Percentiles rank a stretch among this genome's conserved stretches.
These are phyloP conservation scores for Rhaphigaster nebulosa DNA, from an alignment of 2,888 invertebrate species.

Conservation along the genomic window DNA sequence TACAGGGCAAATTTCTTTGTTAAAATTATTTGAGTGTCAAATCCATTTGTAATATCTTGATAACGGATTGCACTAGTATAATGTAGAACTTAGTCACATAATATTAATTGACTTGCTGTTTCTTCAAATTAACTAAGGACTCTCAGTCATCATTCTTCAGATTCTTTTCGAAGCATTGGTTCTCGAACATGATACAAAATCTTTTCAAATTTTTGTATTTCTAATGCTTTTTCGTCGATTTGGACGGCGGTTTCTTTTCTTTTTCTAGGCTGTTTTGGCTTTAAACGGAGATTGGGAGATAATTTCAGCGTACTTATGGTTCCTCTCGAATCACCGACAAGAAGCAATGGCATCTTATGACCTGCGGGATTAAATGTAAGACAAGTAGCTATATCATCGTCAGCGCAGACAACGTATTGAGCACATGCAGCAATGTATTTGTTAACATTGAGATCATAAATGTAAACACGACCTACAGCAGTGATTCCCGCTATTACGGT, in stretches of 20 bases:
- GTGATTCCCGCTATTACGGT: slow-evolving; percentile 96
- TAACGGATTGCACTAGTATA: neutral
- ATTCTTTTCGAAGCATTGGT: slow-evolving; percentile 68
- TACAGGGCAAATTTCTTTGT: neutral
- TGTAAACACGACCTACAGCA: slow-evolving; percentile 85
- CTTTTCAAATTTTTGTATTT: slow-evolving; percentile 86
- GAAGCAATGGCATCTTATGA: slow-evolving; percentile 78
- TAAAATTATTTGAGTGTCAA: neutral
- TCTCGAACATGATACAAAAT: slow-evolving; percentile 87
- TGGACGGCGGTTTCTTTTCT: slow-evolving; percentile 71
- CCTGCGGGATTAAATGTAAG: slow-evolving; percentile 80
- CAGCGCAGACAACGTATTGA: slow-evolving; percentile 89
- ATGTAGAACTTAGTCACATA: neutral
- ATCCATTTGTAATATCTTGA: neutral
- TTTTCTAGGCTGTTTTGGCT: slow-evolving; percentile 88
- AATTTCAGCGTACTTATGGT: slow-evolving; percentile 87
- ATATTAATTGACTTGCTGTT: neutral
- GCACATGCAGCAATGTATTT: slow-evolving; percentile 92
- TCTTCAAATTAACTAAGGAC: neutral
- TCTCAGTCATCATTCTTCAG: neutral
- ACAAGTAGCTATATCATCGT: slow-evolving; percentile 85
- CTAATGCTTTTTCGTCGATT: slow-evolving; percentile 76
- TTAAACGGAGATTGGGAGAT: slow-evolving; percentile 91
- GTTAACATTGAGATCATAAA: slow-evolving; percentile 92
- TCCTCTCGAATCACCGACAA: slow-evolving; percentile 91